Conservation (phyloP, 2,888 invertebrate genomes). For the Holacanthella duospinosa region DNA sequence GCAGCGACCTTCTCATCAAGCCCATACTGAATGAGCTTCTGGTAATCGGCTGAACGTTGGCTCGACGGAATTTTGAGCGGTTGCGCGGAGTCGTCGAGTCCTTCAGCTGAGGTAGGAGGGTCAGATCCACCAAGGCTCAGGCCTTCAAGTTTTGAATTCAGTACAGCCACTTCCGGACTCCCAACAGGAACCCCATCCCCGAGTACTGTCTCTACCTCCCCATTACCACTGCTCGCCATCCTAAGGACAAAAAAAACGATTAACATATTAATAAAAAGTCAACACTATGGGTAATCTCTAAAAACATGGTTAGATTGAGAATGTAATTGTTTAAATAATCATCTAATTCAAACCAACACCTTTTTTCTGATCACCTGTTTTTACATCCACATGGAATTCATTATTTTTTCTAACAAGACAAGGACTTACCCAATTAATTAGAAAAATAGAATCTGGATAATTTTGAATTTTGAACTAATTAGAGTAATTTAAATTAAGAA, state of each 20-base stretch:
- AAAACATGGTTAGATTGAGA: no score
- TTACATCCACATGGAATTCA: no score
- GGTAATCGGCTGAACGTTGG: slow-evolving; percentile 65
- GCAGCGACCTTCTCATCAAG: slow-evolving; percentile 87
- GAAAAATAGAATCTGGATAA: slow-evolving; percentile 21
- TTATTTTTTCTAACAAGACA: no score
- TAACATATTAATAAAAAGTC: no score
- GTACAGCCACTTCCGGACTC: background rate
- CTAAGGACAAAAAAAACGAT: no score
- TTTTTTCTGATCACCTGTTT: no score
- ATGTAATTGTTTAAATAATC: no score
- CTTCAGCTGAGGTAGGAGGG: background rate
- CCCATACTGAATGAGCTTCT: slow-evolving; percentile 89
- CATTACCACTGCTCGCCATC: background rate
- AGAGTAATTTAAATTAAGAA: background rate
- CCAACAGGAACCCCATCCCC: background rate
- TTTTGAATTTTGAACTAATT: slow-evolving; percentile 36
- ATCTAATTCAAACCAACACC: no score
- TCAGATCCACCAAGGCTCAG: background rate
- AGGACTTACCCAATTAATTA: no score
- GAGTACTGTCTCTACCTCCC: background rate
- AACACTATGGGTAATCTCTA: no score
- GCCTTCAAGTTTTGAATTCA: background rate
- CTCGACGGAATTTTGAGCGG: slow-evolving; percentile 33
- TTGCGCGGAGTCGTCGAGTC: slow-evolving; percentile 30